Evolutionary conservation across 2,113 vertebrate species (phyloP), one percentile per base, ranked within the genome.

Genomic region (Ptyas mucosa): DNA sequence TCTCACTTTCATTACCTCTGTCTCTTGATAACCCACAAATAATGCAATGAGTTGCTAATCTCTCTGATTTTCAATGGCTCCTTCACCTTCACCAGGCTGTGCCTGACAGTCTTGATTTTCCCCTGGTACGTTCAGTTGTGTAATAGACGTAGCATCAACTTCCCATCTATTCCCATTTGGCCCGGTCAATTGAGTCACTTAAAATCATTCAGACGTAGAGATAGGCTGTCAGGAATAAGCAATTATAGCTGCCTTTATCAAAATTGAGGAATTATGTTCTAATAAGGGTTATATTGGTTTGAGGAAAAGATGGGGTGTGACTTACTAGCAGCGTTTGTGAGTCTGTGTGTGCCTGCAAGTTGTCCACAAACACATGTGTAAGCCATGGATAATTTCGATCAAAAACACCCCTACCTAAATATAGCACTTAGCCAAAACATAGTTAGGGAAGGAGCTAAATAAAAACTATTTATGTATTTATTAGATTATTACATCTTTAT

Each of bases 21-120:
- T 98, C 98, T 98, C 98, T 97, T 98, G 98, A 99, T 99, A 99
- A 99, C 98, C 98, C 98, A 98, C 98, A 98, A 98, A 98, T 99
- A 98, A 98, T 98, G 98, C 98, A 98, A 99, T 98, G 99, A 99
- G 98, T 97, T 97, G 98, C 98, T 99, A 98, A 99, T 99, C 98
- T 99, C 98, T 98, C 98, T 98, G 98, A 98, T 99, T 99, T 99
- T 98, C 98, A 98, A 98, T 98, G 98, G 98, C 98, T 98, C 98
- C 98, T 97, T 98, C 97, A 97, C 97, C 97, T 96, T 81, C 96
- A 97, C 96, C 96, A 97, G 97, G 96, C 98, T 95, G 95, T 95
- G 94, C 94, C 24, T 89, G n/a, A 92, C 88, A 95, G 94, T 97
- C 97, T 97, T 96, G 97, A 97, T 98, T 97, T 97, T 97, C 95